Evolutionary conservation across 1,140 invertebrate species (phyloP).

Genomic region (Hirudo medicinalis): DNA sequence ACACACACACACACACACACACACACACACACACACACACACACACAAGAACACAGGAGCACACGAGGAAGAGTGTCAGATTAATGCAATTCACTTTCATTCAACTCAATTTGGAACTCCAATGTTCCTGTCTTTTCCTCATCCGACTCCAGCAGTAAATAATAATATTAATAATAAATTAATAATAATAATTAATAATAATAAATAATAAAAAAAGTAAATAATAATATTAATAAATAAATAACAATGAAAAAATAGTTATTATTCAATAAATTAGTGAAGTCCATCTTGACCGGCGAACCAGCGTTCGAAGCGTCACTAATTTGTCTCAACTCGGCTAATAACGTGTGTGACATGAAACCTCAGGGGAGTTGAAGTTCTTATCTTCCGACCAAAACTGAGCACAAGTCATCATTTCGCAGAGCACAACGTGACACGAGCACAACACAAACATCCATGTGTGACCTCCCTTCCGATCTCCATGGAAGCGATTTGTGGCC

Average conservation of each 20-base stretch:
- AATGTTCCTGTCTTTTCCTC: not conserved
- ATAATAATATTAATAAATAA: not conserved
- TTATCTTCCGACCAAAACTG: too few species aligned
- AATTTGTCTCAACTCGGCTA: too few species aligned
- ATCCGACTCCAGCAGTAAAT: not conserved
- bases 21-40: conserved; percentile 9
- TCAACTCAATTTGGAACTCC: not conserved
- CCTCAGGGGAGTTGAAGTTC: too few species aligned
- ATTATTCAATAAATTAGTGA: not conserved
- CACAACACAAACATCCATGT: too few species aligned
- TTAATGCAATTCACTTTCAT: not conserved
- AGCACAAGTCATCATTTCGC: too few species aligned
- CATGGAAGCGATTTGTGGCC: too few species aligned
- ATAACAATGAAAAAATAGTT: not conserved
- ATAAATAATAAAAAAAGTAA: too few species aligned
- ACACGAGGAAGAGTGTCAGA: not conserved
- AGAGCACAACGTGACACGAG: too few species aligned
- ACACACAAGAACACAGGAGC: not conserved
- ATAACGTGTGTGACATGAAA: too few species aligned
- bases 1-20: conserved; percentile 4
- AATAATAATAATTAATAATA: not conserved
- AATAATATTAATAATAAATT: not conserved
- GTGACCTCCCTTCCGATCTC: too few species aligned
- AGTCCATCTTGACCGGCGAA: too few species aligned
- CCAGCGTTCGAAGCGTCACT: too few species aligned